Base-by-base conservation (phyloP, 2,888 invertebrate species). In the Gonocerus acuteangulatus region DNA sequence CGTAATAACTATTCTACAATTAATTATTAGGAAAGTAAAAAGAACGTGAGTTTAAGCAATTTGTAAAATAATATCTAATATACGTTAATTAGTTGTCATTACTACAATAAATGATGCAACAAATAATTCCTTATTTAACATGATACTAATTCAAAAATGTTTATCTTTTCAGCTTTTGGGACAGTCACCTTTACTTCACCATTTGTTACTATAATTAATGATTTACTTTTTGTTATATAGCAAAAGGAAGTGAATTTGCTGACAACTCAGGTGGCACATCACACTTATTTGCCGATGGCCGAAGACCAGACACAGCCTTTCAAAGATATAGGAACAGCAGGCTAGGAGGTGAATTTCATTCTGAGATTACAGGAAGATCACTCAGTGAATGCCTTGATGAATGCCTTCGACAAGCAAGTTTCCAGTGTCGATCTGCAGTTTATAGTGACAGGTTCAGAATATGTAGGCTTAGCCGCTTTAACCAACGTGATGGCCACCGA, bases 301-400 rank as follows among this genome's bases (percentile, higher is more conserved):
- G 86, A 23, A 78, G 88, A 66, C 89, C 91, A 42, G 90, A 92
- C 74, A 92, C 92, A 9, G 92, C 93, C 60, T 91, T 93, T 78
- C 87, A 88, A 73, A 78, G 91, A 64, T 90, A 89, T 76, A 79
- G 92, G 68, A 90, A 90, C 75, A 89, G 89, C 70, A 80, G 90
- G 63, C 80, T 93, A 45, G 89, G 89, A 60, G 89, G 90, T 2
- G 90, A 91, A 75, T 89, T 88, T 74, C 90, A 90, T 73, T 89
- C 90, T 4, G 92, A 92, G 76, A 89, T 91, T 70, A 89, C 89
- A 2, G 89, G 90, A 48, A 80, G 90, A 64, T 89, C 91, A 13
- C 77, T 93, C 64, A 91, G 90, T 75, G 92, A 93, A 74, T 93
- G 93, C 72, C 74, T 93, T 70, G 91, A 92, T 73, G 92, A 92